Percentiles rank a stretch among this genome's conserved stretches.
These are phyloP conservation scores for Drosophila pseudotalamancana DNA, from an alignment of 2,888 invertebrate genomes.

Conservation along the genomic window DNA sequence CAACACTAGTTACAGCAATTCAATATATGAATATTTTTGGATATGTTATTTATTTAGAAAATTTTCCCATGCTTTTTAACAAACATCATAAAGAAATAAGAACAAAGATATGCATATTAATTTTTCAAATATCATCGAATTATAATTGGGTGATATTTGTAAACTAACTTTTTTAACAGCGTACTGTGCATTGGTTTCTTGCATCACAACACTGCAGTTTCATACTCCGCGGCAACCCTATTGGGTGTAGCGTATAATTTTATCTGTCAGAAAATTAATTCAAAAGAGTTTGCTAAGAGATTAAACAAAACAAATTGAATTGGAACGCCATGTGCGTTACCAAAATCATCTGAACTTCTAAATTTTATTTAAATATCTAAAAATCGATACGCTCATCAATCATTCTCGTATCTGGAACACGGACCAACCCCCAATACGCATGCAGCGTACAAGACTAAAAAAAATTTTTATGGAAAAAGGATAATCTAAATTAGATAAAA, in stretches of 20 bases:
- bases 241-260: constrained; percentile 53
- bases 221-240: constrained; percentile 54
- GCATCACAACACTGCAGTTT: constrained; percentile 23
- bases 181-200: constrained; percentile 2
- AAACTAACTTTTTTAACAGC: constrained; percentile 8
- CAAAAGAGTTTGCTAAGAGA: constrained; percentile 28
- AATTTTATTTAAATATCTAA: constrained; percentile 6
- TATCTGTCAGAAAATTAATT: constrained; percentile 36
- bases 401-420: constrained; percentile 51
- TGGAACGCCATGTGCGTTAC: constrained; percentile 45
- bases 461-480: constrained; percentile 13
- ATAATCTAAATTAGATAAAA: constrained; percentile 8
- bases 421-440: constrained; percentile 45
- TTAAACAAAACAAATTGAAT: constrained; percentile 21
- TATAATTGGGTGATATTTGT: neutral
- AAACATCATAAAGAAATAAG: too few relatives aligned
- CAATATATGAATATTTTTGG: neutral
- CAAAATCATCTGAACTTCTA: constrained; percentile 3
- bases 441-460: constrained; percentile 7
- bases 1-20: constrained; percentile 12
- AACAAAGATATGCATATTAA: too few relatives aligned
- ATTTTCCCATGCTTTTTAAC: too few relatives aligned
- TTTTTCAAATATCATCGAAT: neutral
- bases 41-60: too few relatives aligned
- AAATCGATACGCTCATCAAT: constrained; percentile 51